These are phyloP conservation scores for Aphelinus atriplicis DNA, from an alignment of 1,140 invertebrate species.

Conservation along the genomic window DNA sequence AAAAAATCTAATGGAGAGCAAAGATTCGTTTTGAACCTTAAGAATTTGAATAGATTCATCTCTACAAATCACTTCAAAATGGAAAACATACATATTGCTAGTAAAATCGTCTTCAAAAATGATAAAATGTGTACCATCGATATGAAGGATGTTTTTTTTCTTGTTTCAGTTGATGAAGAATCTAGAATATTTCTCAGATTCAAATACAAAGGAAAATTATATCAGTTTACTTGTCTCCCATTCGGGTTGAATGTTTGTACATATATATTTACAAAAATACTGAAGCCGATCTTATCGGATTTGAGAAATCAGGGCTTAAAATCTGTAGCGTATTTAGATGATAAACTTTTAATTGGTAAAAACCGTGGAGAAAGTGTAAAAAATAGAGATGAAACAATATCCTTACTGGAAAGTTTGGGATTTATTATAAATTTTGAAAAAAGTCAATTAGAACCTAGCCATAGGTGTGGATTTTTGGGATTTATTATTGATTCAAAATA, in stretches of 20 bases:
- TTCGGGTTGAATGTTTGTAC: neutral
- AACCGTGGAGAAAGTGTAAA: neutral
- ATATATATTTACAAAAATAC: constrained; percentile 8
- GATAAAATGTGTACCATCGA: neutral
- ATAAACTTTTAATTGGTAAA: neutral
- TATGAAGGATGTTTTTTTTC: neutral
- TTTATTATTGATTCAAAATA: neutral
- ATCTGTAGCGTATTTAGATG: neutral
- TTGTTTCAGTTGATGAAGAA: neutral
- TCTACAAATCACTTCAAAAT: neutral
- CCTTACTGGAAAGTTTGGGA: neutral
- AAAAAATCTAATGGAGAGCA: neutral
- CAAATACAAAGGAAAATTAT: neutral
- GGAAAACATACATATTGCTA: neutral
- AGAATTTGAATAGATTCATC: neutral
- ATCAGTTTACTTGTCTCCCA: constrained; percentile 4
- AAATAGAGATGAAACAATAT: neutral
- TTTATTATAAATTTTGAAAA: constrained; percentile 7
- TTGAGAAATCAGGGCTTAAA: neutral
- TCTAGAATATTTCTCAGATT: constrained; percentile 7
- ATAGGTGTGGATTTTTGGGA: neutral
- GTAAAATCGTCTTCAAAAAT: neutral
- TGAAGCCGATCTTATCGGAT: neutral
- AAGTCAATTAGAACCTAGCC: neutral
- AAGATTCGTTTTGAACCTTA: constrained; percentile 4